Percentiles rank a stretch among this genome's conserved stretches.
Conservation (phyloP, 2,888 invertebrate species). For the Drosophila birchii region DNA sequence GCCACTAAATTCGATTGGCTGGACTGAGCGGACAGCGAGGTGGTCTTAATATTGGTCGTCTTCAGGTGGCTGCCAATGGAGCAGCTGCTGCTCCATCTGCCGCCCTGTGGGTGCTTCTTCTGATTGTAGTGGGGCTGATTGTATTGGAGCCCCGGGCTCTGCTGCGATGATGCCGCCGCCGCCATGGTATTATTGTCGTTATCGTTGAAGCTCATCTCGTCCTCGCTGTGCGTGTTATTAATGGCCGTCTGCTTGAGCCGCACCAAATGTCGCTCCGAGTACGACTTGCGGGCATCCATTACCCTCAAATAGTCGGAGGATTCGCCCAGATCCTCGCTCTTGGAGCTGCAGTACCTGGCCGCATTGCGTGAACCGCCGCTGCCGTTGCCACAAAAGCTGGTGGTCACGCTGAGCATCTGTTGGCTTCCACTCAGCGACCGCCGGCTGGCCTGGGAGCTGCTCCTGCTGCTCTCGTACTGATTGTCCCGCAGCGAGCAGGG, state of each 20-base stretch:
- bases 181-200: constrained; percentile 83
- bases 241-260: constrained; percentile 84
- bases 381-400: constrained; percentile 78
- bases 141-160: constrained; percentile 31
- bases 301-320: constrained; percentile 77
- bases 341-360: constrained; percentile 81
- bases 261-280: constrained; percentile 83
- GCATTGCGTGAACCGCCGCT: constrained; percentile 41
- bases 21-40: constrained; percentile 83
- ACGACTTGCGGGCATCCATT: constrained; percentile 83
- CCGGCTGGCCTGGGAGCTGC: constrained; percentile 74
- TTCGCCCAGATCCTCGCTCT: constrained; percentile 83
- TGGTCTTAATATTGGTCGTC: constrained; percentile 84
- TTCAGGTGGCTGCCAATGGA: constrained; percentile 82
- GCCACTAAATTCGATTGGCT: constrained; percentile 81
- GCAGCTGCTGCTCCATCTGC: constrained; percentile 82
- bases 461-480: constrained; percentile 80
- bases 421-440: constrained; percentile 68
- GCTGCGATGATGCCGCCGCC: constrained; percentile 47
- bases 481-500: constrained; percentile 82
- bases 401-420: constrained; percentile 75
- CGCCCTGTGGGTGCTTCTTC: constrained; percentile 30
- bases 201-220: constrained; percentile 83
- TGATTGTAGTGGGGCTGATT: constrained; percentile 44
- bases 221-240: constrained; percentile 82